Evolutionary conservation across 2,797 vertebrate genomes (phyloP).

Genomic region (Odontamblyopus lacepedii): DNA sequence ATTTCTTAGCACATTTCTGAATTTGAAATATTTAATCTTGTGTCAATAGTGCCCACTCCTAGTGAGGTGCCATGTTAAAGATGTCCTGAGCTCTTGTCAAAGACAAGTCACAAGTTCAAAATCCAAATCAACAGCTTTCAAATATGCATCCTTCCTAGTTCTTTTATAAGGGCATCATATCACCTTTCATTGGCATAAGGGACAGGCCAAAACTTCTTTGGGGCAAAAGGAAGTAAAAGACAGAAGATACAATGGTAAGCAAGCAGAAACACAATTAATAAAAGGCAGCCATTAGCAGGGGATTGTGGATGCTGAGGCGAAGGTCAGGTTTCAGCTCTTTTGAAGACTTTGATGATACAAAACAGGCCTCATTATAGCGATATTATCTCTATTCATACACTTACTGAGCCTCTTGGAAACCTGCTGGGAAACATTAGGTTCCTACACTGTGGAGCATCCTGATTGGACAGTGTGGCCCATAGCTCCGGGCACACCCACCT

Average conservation of each 20-base stretch:
- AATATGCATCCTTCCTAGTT: not conserved
- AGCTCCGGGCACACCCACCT: constrained; percentile 66
- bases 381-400: constrained; percentile 90
- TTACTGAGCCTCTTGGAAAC: constrained; percentile 80
- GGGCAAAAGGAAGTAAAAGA: constrained; percentile 26
- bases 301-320: constrained; percentile 77
- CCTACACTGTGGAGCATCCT: constrained; percentile 81
- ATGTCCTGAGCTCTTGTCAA: not conserved
- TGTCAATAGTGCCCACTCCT: not conserved
- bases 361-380: constrained; percentile 88
- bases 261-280: constrained; percentile 83
- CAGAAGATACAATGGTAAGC: constrained; percentile 57
- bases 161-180: not conserved
- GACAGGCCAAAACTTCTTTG: constrained; percentile 42
- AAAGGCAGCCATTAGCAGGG: constrained; percentile 81
- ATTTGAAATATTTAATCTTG: no score
- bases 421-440: constrained; percentile 86
- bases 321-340: constrained; percentile 84
- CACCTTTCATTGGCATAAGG: constrained; percentile 32
- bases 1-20: no score
- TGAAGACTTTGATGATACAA: constrained; percentile 86
- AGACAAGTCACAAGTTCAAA: not conserved
- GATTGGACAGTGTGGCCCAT: constrained; percentile 61
- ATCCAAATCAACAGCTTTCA: not conserved
- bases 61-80: not conserved